phyloP scores from a whole-genome alignment of 2,888 invertebrate species.

The Furcula furcula region DNA sequence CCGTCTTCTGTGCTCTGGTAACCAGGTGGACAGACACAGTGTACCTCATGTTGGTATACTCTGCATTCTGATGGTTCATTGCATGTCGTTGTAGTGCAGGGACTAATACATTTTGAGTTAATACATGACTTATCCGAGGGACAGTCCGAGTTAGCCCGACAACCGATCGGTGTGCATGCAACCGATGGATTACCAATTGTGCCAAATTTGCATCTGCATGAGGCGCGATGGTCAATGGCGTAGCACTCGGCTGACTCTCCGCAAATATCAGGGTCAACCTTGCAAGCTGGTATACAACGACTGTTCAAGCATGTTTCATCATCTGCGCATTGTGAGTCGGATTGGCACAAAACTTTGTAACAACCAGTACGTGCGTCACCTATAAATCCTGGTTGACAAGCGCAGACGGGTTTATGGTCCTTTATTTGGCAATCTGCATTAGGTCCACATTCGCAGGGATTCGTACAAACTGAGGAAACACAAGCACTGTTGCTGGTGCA shows the following conservation, averaged over 20 bases:
- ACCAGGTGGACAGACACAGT: constrained; percentile 92
- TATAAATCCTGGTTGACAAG: constrained; percentile 90
- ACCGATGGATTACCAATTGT: constrained; percentile 90
- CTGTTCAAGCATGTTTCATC: constrained; percentile 92
- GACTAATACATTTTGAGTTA: constrained; percentile 89
- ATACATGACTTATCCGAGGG: constrained; percentile 90
- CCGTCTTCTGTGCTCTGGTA: constrained; percentile 84
- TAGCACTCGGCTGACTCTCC: constrained; percentile 90
- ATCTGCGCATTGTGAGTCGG: constrained; percentile 89
- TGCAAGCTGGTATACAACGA: constrained; percentile 91
- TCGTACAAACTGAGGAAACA: constrained; percentile 88
- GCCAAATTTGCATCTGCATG: constrained; percentile 92
- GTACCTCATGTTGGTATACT: constrained; percentile 87
- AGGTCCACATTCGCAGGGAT: constrained; percentile 93
- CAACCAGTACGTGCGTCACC: constrained; percentile 94
- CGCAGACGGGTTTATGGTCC: constrained; percentile 93
- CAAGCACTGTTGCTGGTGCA: constrained; percentile 91
- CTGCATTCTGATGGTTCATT: constrained; percentile 88
- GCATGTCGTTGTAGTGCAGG: constrained; percentile 88
- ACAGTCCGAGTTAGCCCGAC: constrained; percentile 90
- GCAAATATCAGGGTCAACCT: constrained; percentile 86
- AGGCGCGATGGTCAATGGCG: constrained; percentile 89
- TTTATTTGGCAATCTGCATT: constrained; percentile 92
- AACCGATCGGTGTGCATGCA: constrained; percentile 90
- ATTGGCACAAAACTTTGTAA: constrained; percentile 86